phyloP scores from a whole-genome alignment of 2,888 invertebrate species.

The Ochropacha duplaris region DNA sequence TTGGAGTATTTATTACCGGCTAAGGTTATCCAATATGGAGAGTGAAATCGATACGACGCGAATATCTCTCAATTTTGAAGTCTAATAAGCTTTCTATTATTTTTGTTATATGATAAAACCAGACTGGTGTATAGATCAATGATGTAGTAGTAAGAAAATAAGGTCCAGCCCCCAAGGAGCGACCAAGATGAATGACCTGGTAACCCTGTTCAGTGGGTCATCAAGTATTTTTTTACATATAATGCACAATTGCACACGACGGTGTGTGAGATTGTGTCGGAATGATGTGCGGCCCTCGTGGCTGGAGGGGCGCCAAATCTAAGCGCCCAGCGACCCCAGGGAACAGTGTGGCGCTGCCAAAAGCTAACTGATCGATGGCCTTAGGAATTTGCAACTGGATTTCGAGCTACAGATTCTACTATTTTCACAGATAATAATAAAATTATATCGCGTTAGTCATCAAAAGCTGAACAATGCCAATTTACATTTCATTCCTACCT shows the following conservation, averaged over 20 bases:
- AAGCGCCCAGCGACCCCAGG: conserved; percentile 47
- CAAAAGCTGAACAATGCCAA: neutral
- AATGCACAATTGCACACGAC: conserved; percentile 43
- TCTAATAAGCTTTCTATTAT: neutral
- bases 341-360: conserved; percentile 47
- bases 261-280: conserved; percentile 48
- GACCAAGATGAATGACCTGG: neutral
- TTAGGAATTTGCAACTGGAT: conserved; percentile 47
- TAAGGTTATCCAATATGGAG: no score
- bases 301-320: conserved; percentile 51
- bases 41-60: neutral
- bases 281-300: conserved; percentile 42
- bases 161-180: neutral
- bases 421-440: neutral
- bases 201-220: neutral
- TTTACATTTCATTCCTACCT: no score
- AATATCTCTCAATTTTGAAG: neutral
- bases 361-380: conserved; percentile 56
- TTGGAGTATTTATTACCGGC: no score
- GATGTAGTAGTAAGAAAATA: no score
- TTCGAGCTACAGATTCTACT: conserved; percentile 16
- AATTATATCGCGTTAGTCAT: neutral
- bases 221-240: conserved; percentile 33
- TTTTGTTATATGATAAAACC: neutral
- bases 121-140: no score